phyloP scores from a whole-genome alignment of 2,113 vertebrate genomes.

The Cololabis saira region DNA sequence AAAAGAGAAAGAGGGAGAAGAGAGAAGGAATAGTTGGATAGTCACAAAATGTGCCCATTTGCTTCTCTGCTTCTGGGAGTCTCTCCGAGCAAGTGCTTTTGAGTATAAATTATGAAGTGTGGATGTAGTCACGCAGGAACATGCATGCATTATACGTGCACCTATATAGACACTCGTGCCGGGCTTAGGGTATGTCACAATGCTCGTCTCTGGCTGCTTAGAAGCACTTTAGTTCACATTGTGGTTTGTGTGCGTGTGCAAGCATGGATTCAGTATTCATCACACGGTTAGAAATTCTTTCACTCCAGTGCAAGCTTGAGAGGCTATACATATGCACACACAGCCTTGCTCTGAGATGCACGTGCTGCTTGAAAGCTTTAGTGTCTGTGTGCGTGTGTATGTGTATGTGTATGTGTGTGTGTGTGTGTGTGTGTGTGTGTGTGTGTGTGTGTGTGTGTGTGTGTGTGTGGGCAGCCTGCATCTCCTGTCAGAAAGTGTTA shows the following conservation, averaged over 20 bases:
- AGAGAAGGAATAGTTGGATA: conserved; percentile 51
- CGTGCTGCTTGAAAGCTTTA: conserved; percentile 51
- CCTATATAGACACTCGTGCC: conserved; percentile 3
- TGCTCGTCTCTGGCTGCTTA: conserved; percentile 35
- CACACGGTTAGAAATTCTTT: conserved; percentile 68
- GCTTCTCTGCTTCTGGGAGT: conserved; percentile 59
- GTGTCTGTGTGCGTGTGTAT: no score
- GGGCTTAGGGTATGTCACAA: conserved; percentile 16
- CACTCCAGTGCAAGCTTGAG: conserved; percentile 63
- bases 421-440: not conserved
- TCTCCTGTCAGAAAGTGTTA: conserved; percentile 84
- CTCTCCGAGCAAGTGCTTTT: conserved; percentile 66
- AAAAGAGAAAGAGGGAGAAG: conserved; percentile 1
- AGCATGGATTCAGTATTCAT: conserved; percentile 36
- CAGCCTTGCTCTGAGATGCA: conserved; percentile 60
- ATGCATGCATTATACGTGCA: conserved; percentile 18
- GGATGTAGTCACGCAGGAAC: conserved; percentile 60
- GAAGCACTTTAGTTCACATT: conserved; percentile 39
- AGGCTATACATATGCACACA: conserved; percentile 70
- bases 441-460: conserved; percentile 17
- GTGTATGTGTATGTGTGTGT: conserved; percentile 48
- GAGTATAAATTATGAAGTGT: conserved; percentile 76
- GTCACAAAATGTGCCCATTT: conserved; percentile 68
- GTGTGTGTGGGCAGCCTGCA: conserved; percentile 71
- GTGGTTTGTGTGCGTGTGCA: conserved; percentile 4